phyloP scores from a whole-genome alignment of 2,888 invertebrate species.

The Chrysina gloriosa region DNA sequence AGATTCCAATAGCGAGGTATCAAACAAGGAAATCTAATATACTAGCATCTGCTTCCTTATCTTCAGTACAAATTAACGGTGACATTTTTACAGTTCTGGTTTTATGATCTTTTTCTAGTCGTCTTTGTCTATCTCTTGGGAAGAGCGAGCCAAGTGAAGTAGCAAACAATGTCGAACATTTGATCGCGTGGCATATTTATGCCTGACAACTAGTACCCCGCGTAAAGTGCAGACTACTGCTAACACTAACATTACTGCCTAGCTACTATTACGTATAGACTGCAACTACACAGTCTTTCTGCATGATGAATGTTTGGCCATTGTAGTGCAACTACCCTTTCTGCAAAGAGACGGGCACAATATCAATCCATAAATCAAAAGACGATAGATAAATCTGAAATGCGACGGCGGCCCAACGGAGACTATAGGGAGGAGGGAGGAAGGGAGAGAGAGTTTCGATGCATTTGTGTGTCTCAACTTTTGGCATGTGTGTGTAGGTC shows the following conservation, averaged over 20 bases:
- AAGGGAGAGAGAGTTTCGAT: background rate
- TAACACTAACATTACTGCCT: background rate
- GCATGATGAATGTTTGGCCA: conserved; percentile 61
- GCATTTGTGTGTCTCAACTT: conserved; percentile 55
- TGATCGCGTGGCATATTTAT: conserved; percentile 63
- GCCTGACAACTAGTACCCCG: conserved; percentile 62
- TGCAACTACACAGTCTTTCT: conserved; percentile 38
- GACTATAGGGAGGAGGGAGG: conserved; percentile 1
- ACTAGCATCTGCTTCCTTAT: conserved; percentile 61
- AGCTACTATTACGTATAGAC: conserved; percentile 11
- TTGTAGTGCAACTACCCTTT: conserved; percentile 60
- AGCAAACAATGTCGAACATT: conserved; percentile 46
- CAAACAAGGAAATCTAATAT: conserved; percentile 57
- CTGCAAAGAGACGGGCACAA: conserved; percentile 62
- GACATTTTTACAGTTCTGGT: conserved; percentile 62
- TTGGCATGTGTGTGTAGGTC: conserved; percentile 51
- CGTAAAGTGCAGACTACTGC: conserved; percentile 49
- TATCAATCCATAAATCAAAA: conserved; percentile 65
- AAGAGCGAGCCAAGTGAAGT: conserved; percentile 7
- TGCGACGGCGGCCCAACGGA: conserved; percentile 44
- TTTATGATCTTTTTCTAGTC: conserved; percentile 16
- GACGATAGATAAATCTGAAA: conserved; percentile 62
- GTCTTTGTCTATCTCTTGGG: background rate
- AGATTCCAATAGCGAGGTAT: too few relatives aligned
- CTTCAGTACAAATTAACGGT: conserved; percentile 63